phyloP scores from a whole-genome alignment of 1,140 invertebrate genomes.

The Phortica variegata region DNA sequence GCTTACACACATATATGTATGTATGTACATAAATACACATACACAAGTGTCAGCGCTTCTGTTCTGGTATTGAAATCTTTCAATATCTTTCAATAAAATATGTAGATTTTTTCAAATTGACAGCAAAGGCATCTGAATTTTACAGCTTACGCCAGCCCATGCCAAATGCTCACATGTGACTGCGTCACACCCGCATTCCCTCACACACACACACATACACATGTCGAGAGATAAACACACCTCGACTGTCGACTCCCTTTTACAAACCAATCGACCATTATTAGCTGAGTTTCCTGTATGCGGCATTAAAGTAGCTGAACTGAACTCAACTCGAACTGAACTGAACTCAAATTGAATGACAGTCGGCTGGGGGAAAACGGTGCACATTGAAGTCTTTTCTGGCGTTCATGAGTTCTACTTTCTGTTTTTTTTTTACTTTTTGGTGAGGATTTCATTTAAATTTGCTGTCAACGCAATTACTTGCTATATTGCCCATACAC shows the following conservation, averaged over 20 bases:
- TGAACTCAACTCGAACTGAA: too few relatives aligned
- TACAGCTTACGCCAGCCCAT: conserved; percentile 34
- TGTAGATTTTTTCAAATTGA: conserved; percentile 49
- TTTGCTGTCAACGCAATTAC: conserved; percentile 53
- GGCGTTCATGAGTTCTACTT: conserved; percentile 10
- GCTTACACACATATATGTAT: neutral
- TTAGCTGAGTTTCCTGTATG: too few relatives aligned
- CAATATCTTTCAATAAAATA: conserved; percentile 56
- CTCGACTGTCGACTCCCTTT: too few relatives aligned
- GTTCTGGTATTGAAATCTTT: conserved; percentile 42
- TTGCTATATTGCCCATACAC: conserved; percentile 13
- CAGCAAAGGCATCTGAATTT: conserved; percentile 46
- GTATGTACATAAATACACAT: conserved; percentile 2
- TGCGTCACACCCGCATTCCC: too few relatives aligned
- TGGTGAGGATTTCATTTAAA: conserved; percentile 46
- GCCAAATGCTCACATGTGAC: neutral
- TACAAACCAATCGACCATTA: too few relatives aligned
- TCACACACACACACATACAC: neutral
- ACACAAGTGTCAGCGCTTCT: conserved; percentile 2
- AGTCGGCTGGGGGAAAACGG: too few relatives aligned
- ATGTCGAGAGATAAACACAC: too few relatives aligned
- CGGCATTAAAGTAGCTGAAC: too few relatives aligned
- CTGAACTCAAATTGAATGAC: too few relatives aligned
- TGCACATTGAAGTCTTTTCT: conserved; percentile 41
- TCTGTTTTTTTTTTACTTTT: conserved; percentile 1